phyloP scores from a whole-genome alignment of 2,797 vertebrate genomes.

The Falco berigora region DNA sequence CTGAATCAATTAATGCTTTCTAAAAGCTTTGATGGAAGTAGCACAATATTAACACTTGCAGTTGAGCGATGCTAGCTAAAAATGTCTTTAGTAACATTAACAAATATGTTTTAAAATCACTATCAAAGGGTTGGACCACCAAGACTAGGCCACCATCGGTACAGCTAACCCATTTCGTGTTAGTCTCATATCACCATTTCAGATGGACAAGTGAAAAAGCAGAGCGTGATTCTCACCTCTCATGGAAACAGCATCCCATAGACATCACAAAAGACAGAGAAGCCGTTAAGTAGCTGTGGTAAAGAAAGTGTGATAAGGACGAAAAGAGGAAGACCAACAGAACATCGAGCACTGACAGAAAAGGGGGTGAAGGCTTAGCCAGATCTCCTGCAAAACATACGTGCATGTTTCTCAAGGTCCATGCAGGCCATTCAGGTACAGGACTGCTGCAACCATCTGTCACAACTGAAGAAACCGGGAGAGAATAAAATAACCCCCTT shows the following conservation, averaged over 20 bases:
- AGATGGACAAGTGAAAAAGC: not conserved
- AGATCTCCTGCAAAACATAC: not conserved
- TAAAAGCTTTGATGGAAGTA: conserved; percentile 3
- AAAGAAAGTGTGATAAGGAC: not conserved
- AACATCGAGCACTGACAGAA: not conserved
- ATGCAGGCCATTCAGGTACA: not conserved
- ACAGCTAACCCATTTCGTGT: not conserved
- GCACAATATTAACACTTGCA: conserved; percentile 26
- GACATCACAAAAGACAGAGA: not conserved
- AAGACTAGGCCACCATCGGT: not conserved
- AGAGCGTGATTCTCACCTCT: not conserved
- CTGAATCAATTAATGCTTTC: conserved; percentile 50
- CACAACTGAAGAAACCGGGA: not conserved
- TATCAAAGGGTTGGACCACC: not conserved
- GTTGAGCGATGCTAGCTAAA: conserved; percentile 10
- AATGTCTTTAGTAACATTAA: not conserved
- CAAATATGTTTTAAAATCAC: not conserved
- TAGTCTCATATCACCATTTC: not conserved
- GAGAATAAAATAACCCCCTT: not conserved
- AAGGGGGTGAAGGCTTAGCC: not conserved
- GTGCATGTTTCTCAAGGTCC: not conserved
- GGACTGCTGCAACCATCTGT: not conserved
- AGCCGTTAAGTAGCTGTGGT: not conserved
- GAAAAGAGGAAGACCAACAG: conserved; percentile 1
- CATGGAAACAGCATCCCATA: not conserved